These are phyloP conservation scores for Columba janthina DNA, from an alignment of 2,113 vertebrate species.

Conservation along the genomic window DNA sequence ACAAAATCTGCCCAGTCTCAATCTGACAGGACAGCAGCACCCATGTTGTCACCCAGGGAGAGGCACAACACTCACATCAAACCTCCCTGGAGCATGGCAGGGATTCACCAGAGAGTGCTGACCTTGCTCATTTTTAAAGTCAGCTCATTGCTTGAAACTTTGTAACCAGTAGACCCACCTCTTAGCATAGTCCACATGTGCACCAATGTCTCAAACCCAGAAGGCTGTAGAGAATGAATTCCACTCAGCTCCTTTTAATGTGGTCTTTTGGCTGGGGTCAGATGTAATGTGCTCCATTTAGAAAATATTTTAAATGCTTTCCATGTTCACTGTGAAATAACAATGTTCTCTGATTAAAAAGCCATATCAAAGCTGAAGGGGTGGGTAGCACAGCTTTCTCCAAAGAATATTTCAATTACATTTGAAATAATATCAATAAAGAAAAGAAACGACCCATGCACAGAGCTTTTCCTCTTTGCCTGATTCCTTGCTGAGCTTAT, in stretches of 20 bases:
- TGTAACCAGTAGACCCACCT: neutral
- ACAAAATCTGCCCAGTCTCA: neutral
- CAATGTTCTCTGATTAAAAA: conserved; percentile 73
- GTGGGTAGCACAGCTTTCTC: conserved; percentile 4
- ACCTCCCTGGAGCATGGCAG: neutral
- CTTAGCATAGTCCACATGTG: neutral
- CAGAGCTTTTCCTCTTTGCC: conserved; percentile 1
- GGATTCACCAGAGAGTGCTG: neutral
- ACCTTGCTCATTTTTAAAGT: neutral
- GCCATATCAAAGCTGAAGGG: conserved; percentile 44
- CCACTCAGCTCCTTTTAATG: conserved; percentile 51
- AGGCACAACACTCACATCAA: neutral
- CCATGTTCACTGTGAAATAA: conserved; percentile 52
- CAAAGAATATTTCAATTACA: conserved; percentile 63
- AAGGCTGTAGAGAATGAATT: neutral
- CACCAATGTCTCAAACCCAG: neutral
- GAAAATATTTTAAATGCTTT: conserved; percentile 63
- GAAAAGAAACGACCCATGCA: neutral
- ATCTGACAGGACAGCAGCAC: fast-evolving
- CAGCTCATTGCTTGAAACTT: neutral
- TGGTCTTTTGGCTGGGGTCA: conserved; percentile 61
- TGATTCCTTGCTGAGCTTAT: neutral
- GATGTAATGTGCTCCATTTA: conserved; percentile 29
- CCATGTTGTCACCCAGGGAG: neutral
- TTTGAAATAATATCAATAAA: conserved; percentile 34